Evolutionary conservation across 2,888 invertebrate genomes (phyloP).

Genomic region (Pycnomerus fuliginosus): DNA sequence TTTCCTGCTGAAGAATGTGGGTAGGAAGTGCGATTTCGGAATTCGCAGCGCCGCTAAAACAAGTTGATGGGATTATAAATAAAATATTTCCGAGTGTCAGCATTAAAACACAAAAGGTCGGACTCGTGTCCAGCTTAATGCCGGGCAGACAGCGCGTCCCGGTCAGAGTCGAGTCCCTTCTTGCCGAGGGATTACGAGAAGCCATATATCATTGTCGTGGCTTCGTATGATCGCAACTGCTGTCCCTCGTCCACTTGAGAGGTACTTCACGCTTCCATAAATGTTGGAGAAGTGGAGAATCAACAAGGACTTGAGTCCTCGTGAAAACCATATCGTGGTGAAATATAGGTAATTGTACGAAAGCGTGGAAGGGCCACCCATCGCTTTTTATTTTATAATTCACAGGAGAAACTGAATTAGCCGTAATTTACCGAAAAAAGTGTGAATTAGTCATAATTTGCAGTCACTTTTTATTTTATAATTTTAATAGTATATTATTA

Average conservation of each 20-base stretch:
- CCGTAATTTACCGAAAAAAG: too few relatives aligned
- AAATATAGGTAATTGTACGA: slow-evolving; percentile 11
- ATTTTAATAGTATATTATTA: too few relatives aligned
- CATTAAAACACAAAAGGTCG: slow-evolving; percentile 27
- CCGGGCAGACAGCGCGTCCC: slow-evolving; percentile 12
- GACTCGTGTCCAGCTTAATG: slow-evolving; percentile 15
- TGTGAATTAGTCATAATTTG: too few relatives aligned
- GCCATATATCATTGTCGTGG: slow-evolving; percentile 31
- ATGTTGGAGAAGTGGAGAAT: slow-evolving; percentile 37
- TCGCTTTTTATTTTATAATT: too few relatives aligned
- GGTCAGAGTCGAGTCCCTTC: slow-evolving; percentile 12
- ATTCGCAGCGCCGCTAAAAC: too few relatives aligned
- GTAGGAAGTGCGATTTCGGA: too few relatives aligned
- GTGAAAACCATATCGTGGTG: slow-evolving; percentile 15
- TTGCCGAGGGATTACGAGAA: slow-evolving; percentile 26
- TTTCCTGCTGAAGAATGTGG: too few relatives aligned
- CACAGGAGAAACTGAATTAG: too few relatives aligned
- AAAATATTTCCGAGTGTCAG: slow-evolving; percentile 34
- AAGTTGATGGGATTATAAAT: slow-evolving; percentile 34
- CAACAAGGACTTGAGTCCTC: slow-evolving; percentile 27
- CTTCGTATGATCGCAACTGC: slow-evolving; percentile 26
- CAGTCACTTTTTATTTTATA: too few relatives aligned
- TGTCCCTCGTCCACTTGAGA: slow-evolving; percentile 33
- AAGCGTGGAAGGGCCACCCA: too few relatives aligned
- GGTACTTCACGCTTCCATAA: slow-evolving; percentile 34